These are phyloP conservation scores for Lottia gigantea DNA, from an alignment of 2,888 invertebrate genomes.

Conservation along the genomic window DNA sequence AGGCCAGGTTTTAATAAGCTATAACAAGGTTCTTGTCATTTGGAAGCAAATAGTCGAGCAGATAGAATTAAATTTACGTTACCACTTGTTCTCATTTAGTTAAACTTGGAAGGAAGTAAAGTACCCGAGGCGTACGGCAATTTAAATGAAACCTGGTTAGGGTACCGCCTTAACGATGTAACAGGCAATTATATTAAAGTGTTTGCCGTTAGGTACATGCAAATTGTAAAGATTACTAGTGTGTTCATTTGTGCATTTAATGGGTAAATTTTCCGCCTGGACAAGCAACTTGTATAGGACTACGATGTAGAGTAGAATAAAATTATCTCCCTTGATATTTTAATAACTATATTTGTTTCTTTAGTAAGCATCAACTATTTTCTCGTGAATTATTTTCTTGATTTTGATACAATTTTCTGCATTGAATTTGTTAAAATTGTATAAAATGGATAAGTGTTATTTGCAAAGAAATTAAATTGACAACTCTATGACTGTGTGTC, in stretches of 20 bases:
- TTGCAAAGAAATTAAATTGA: too few relatives aligned
- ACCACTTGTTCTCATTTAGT: constrained; percentile 10
- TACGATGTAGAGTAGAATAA: too few relatives aligned
- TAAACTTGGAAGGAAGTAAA: neutral
- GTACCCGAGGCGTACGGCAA: constrained; percentile 2
- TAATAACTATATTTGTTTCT: too few relatives aligned
- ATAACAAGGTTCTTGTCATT: constrained; percentile 5
- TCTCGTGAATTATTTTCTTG: too few relatives aligned
- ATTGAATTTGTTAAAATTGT: too few relatives aligned
- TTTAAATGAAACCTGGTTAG: constrained; percentile 11
- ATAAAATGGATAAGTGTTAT: too few relatives aligned
- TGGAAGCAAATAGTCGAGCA: neutral
- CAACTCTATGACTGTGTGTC: too few relatives aligned
- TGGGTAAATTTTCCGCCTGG: constrained; percentile 8
- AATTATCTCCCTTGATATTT: too few relatives aligned
- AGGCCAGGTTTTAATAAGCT: neutral
- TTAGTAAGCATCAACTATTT: too few relatives aligned
- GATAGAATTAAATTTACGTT: constrained; percentile 6
- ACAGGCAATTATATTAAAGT: constrained; percentile 10
- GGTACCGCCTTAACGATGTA: constrained; percentile 11
- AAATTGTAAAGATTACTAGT: constrained; percentile 6
- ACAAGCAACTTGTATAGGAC: neutral
- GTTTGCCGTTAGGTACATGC: constrained; percentile 8
- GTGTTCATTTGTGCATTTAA: constrained; percentile 11
- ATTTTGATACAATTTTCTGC: too few relatives aligned